Conservation (phyloP, 2,797 vertebrate genomes). For the Onychomys torridus region DNA sequence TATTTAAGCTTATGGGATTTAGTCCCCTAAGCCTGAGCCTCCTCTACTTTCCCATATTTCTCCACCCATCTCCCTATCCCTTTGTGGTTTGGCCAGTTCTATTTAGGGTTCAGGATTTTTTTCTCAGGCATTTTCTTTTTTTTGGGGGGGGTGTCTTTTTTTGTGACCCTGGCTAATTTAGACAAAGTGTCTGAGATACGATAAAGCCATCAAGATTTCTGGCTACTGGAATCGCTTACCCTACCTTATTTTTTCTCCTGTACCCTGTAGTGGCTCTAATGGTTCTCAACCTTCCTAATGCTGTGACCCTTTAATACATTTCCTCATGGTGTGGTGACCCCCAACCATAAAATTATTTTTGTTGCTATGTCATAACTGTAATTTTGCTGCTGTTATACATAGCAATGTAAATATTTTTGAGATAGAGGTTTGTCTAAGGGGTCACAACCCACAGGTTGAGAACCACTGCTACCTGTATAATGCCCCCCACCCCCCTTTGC, state of each 20-base stretch:
- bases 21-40: neutral
- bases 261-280: neutral
- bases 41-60: neutral
- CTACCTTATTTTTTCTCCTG: neutral
- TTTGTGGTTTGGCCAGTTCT: neutral
- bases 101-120: neutral
- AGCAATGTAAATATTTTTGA: too few species aligned
- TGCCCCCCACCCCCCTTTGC: neutral
- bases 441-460: too few species aligned
- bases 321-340: too few species aligned
- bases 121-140: neutral
- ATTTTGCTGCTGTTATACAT: too few species aligned
- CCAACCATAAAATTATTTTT: too few species aligned
- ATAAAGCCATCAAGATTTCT: neutral
- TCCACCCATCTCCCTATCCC: rapidly evolving
- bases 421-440: too few species aligned
- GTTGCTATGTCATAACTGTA: too few species aligned
- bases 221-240: neutral
- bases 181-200: neutral
- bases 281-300: too few species aligned
- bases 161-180: too few species aligned
- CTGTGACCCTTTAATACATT: too few species aligned
- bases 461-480: neutral
- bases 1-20: neutral
- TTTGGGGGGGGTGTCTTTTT: neutral